Conservation (phyloP, 2,113 vertebrate genomes). For the Actenoides hombroni region DNA sequence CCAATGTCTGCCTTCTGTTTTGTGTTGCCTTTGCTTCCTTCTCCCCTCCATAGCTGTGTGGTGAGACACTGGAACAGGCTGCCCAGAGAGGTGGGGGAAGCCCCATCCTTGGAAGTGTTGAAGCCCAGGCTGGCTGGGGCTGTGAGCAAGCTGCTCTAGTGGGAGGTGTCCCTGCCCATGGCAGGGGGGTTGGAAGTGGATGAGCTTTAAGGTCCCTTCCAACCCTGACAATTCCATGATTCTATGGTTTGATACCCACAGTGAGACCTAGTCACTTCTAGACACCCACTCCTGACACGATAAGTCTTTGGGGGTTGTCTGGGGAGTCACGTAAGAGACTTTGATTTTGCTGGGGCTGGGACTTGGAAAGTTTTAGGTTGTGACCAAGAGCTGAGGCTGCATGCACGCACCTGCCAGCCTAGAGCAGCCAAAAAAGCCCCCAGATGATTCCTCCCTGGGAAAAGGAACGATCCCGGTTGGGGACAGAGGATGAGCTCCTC, state of each 20-base stretch:
- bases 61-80: no score
- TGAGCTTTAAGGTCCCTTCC: no score
- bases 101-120: no score
- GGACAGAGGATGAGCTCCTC: neutral
- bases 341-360: neutral
- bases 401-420: neutral
- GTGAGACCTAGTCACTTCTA: rapidly evolving
- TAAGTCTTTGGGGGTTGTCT: neutral
- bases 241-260: neutral
- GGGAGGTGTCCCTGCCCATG: no score
- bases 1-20: neutral
- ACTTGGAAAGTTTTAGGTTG: neutral
- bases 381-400: neutral
- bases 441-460: neutral
- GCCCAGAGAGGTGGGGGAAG: no score
- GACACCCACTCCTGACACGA: rapidly evolving
- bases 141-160: no score
- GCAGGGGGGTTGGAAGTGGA: no score
- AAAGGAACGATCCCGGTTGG: neutral
- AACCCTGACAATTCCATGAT: no score
- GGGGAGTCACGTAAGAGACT: neutral
- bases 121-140: no score
- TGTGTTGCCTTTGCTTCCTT: neutral
- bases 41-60: rapidly evolving
- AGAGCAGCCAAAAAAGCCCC: neutral